Conservation (phyloP, 2,888 invertebrate species). For the Adela reaumurella region DNA sequence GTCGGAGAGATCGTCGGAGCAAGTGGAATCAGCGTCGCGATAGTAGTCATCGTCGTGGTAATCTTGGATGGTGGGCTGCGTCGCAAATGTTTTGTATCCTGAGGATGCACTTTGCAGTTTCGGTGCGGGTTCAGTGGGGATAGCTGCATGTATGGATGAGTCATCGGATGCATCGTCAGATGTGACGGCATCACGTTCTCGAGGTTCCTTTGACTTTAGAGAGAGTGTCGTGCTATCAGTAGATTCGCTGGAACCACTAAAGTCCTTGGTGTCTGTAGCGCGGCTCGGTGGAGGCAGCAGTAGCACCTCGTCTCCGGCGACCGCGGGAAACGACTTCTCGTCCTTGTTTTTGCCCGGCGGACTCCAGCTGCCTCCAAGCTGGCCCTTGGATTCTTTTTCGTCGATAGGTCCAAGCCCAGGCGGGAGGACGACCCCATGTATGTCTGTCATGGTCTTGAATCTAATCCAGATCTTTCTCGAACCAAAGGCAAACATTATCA, state of each 20-base stretch:
- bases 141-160: conserved; percentile 27
- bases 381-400: conserved; percentile 38
- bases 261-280: conserved; percentile 34
- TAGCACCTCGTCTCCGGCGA: conserved; percentile 42
- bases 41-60: neutral
- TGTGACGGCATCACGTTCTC: conserved; percentile 36
- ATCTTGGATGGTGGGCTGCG: conserved; percentile 21
- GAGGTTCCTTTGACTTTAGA: conserved; percentile 29
- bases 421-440: conserved; percentile 65
- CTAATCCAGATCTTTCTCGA: conserved; percentile 55
- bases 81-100: conserved; percentile 3
- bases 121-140: conserved; percentile 12
- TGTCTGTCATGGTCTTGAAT: conserved; percentile 63
- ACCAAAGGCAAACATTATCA: conserved; percentile 28
- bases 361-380: conserved; percentile 36
- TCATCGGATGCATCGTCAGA: conserved; percentile 38
- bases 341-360: conserved; percentile 29
- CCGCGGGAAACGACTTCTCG: conserved; percentile 25
- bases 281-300: conserved; percentile 28
- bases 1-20: neutral
- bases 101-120: conserved; percentile 8
- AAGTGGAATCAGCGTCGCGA: neutral
- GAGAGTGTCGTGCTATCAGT: conserved; percentile 49
- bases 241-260: conserved; percentile 39
- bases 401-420: conserved; percentile 56